Evolutionary conservation across 2,888 invertebrate species (phyloP), one percentile per base, ranked within the genome.

Genomic region (Lepidocyrtoides sp.): DNA sequence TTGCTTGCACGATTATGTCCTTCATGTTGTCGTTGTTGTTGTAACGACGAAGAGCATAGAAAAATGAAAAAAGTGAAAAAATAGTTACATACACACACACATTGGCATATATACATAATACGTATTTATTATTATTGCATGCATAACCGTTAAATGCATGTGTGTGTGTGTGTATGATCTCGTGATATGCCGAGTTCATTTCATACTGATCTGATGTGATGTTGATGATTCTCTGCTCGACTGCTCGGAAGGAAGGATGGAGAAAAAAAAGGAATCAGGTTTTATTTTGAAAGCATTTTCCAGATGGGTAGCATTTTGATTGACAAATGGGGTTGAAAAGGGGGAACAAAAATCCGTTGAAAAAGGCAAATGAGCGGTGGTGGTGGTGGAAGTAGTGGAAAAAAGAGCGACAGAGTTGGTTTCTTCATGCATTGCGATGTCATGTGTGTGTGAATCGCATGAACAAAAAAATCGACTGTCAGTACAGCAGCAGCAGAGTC

Each of bases 221-320:
- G 63, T 29, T 14, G 23, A 29, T 54, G 41, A 17, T 69, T 7
- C 36, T 36, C 29, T 63, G 29, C 63, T 63, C 29, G 41, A 10
- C 7, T 36, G 29, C 54, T 44, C 69, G 51, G 85, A 63, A 77
- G 57, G 57, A 57, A 36, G 57, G 83, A 83, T 41, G 66, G 82
- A 82, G 23, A 83, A 48, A 66, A 51, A 84, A 84, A 51, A 66
- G 89, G 89, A 82, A 89, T 82, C 89, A 89, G 89, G 82, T 89
- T 89, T 84, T 84, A 92, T 86, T 92, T 92, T 86, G 87, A 88
- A 88, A 87, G 84, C 91, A 91, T 91, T 92, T 92, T 92, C 89
- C 91, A 83, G 89, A 91, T 91, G 92, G 90, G 85, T 66, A 90
- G 77, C 86, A 57, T 75, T 81, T 87, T 90, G 90, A 91, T 91